A percentile compares a stretch with the other conserved stretches of the same genome.
phyloP scores from a whole-genome alignment of 1,140 invertebrate species.

The Xylocopa sonorina region DNA sequence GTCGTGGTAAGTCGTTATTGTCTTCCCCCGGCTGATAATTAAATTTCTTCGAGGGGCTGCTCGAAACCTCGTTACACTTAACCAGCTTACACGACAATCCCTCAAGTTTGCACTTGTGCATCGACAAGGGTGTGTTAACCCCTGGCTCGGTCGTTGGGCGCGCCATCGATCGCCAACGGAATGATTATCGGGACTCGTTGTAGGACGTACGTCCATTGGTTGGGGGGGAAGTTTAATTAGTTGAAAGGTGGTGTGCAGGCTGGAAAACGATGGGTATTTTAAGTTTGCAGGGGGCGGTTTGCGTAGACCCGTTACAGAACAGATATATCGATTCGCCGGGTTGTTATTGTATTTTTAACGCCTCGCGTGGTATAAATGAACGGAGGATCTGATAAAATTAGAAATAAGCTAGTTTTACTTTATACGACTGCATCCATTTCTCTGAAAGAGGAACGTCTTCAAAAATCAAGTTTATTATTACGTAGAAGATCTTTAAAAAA shows the following conservation, averaged over 20 bases:
- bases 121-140: constrained; percentile 24
- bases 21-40: constrained; percentile 55
- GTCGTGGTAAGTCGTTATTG: constrained; percentile 48
- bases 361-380: not conserved
- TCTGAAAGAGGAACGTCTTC: too few species aligned
- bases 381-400: not conserved
- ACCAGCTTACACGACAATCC: constrained; percentile 54
- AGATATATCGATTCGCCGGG: not conserved
- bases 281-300: not conserved
- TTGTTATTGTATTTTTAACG: not conserved
- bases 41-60: constrained; percentile 54
- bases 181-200: constrained; percentile 10
- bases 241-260: constrained; percentile 6
- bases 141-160: not conserved
- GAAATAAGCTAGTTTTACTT: not conserved
- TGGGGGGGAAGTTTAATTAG: constrained; percentile 31
- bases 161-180: not conserved
- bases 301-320: not conserved
- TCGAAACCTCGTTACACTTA: constrained; percentile 54
- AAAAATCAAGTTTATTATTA: too few species aligned
- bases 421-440: too few species aligned
- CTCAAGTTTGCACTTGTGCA: constrained; percentile 33
- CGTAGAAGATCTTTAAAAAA: too few species aligned
- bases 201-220: constrained; percentile 5
- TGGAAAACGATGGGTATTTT: not conserved